Evolutionary conservation across 2,888 invertebrate species (phyloP).

Genomic region (Tetranychus truncatus): DNA sequence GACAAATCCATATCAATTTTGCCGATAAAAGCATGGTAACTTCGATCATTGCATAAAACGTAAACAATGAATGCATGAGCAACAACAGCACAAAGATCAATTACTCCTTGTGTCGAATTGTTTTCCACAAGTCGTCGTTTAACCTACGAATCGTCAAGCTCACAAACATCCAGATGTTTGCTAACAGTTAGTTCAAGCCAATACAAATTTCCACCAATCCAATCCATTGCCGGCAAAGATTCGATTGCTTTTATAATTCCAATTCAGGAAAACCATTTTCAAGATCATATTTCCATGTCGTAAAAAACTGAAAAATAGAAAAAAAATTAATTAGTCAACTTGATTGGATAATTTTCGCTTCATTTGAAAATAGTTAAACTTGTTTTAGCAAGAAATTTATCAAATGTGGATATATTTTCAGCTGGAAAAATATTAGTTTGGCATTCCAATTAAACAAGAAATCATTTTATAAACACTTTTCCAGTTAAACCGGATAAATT

Average conservation of each 20-base stretch:
- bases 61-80: slow-evolving; percentile 79
- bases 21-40: slow-evolving; percentile 71
- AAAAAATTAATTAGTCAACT: not conserved
- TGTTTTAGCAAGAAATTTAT: too few relatives aligned
- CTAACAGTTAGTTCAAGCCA: slow-evolving; percentile 92
- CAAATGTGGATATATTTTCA: too few relatives aligned
- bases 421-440: too few relatives aligned
- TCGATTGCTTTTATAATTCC: slow-evolving; percentile 49
- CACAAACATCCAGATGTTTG: slow-evolving; percentile 82
- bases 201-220: slow-evolving; percentile 57
- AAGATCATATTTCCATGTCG: slow-evolving; percentile 83
- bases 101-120: slow-evolving; percentile 63
- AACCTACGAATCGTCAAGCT: too few relatives aligned
- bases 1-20: slow-evolving; percentile 93
- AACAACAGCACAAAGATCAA: slow-evolving; percentile 80
- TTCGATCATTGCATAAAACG: slow-evolving; percentile 87
- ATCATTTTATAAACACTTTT: too few relatives aligned
- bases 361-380: too few relatives aligned
- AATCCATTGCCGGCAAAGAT: slow-evolving; percentile 78
- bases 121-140: too few relatives aligned
- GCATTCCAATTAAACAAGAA: too few relatives aligned
- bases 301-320: slow-evolving; percentile 46
- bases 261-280: slow-evolving; percentile 11
- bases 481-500: too few relatives aligned
- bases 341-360: too few relatives aligned